Conservation (phyloP, 1,140 invertebrate species). For the Zaprionus ghesquierei region DNA sequence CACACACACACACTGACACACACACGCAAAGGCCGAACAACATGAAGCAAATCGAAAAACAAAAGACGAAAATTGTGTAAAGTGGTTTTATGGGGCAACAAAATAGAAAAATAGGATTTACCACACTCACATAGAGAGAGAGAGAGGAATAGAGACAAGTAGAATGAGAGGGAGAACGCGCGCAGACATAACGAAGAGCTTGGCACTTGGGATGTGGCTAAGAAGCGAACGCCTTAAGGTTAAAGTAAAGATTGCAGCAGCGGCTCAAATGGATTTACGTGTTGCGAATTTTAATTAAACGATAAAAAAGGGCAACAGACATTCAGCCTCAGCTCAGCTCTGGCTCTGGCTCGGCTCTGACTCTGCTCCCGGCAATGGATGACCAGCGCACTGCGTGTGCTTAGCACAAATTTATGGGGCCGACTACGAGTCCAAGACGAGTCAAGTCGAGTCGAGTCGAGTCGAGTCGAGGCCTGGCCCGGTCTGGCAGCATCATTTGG, state of each 20-base stretch:
- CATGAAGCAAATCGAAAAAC: constrained; percentile 74
- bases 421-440: too few species aligned
- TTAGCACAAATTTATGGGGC: constrained; percentile 74
- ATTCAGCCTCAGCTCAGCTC: constrained; percentile 35
- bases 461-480: neutral
- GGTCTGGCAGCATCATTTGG: constrained; percentile 60
- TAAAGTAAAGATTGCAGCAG: constrained; percentile 81
- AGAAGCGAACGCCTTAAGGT: constrained; percentile 69
- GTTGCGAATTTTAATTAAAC: constrained; percentile 81
- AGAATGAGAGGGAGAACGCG: constrained; percentile 11
- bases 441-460: too few species aligned
- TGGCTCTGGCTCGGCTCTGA: neutral
- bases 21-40: constrained; percentile 33
- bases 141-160: neutral
- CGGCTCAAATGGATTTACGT: constrained; percentile 81
- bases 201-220: constrained; percentile 45
- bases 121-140: constrained; percentile 47
- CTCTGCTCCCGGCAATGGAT: constrained; percentile 15
- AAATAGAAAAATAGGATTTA: constrained; percentile 81
- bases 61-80: constrained; percentile 81
- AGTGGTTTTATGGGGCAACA: constrained; percentile 80
- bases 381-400: constrained; percentile 75
- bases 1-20: constrained; percentile 1
- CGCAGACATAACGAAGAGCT: constrained; percentile 21
- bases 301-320: constrained; percentile 74